Evolutionary conservation across 2,888 invertebrate genomes (phyloP).

Genomic region (Euzetes globulus): DNA sequence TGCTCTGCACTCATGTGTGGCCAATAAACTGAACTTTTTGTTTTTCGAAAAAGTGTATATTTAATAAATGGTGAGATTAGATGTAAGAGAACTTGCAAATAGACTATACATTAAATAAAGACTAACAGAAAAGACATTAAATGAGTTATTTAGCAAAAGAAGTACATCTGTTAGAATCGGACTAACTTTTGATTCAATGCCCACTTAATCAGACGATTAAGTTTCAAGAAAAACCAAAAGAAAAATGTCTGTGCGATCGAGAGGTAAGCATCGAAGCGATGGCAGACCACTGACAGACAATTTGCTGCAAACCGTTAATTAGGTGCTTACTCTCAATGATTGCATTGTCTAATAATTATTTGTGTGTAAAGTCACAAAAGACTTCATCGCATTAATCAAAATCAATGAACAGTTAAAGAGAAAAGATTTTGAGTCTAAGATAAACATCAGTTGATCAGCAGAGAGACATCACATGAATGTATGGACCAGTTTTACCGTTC

Average conservation of each 20-base stretch:
- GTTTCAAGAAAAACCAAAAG: not conserved
- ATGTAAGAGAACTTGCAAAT: not conserved
- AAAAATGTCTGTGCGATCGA: not conserved
- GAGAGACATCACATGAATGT: not conserved
- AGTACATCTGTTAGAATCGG: not conserved
- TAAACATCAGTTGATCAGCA: not conserved
- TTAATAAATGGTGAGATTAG: not conserved
- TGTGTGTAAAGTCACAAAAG: constrained; percentile 3
- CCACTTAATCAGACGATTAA: not conserved
- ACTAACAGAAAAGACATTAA: constrained; percentile 2
- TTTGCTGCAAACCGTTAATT: constrained; percentile 20
- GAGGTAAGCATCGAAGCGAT: constrained; percentile 19
- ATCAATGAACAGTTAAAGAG: constrained; percentile 3
- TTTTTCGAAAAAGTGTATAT: not conserved
- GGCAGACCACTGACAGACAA: not conserved
- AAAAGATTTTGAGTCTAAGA: not conserved
- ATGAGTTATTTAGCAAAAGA: not conserved
- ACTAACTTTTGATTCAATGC: constrained; percentile 4
- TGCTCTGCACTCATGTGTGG: not conserved
- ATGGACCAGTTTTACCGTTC: not conserved
- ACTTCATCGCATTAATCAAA: constrained; percentile 26
- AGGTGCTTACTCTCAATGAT: constrained; percentile 10
- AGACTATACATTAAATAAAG: not conserved
- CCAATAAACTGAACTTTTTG: not conserved
- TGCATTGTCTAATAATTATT: constrained; percentile 11